A percentile compares a stretch with the other conserved stretches of the same genome.
These are phyloP conservation scores for Desmophyllum pertusum DNA, from an alignment of 92 coral and sea anemone genomes.

Conservation along the genomic window DNA sequence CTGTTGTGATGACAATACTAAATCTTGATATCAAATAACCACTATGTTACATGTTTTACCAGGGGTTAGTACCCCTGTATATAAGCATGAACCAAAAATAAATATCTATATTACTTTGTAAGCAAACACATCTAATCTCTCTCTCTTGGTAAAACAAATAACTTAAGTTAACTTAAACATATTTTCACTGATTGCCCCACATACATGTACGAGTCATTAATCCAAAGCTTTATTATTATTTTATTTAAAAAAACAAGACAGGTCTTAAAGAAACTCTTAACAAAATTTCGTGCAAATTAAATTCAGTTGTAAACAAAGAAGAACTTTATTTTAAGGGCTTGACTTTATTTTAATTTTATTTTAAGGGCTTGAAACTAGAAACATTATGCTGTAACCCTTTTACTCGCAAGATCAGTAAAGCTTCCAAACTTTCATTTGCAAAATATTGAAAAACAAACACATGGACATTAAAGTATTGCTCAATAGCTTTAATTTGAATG, in stretches of 20 bases:
- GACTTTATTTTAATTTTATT: background rate
- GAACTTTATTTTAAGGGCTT: background rate
- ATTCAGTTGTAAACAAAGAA: background rate
- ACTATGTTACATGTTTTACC: slow-evolving; percentile 5
- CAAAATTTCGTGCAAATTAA: background rate
- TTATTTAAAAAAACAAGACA: background rate
- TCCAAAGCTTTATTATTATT: background rate
- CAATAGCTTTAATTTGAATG: background rate
- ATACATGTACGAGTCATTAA: background rate
- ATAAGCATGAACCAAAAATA: slow-evolving; percentile 32
- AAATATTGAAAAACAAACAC: background rate
- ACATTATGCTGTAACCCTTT: background rate
- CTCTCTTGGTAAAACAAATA: slow-evolving; percentile 20
- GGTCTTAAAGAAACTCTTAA: background rate
- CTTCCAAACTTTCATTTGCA: background rate
- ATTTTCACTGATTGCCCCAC: slow-evolving; percentile 14
- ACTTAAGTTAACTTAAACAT: slow-evolving; percentile 17
- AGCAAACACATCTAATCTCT: background rate
- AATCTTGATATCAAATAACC: slow-evolving; percentile 3
- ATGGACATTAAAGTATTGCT: background rate
- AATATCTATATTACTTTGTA: slow-evolving; percentile 36
- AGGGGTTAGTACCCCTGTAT: slow-evolving; percentile 14
- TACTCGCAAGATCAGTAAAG: background rate
- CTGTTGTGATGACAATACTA: slow-evolving; percentile 19
- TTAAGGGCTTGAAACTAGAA: background rate